Percentiles rank a stretch among this genome's conserved stretches.
Evolutionary conservation across 2,888 invertebrate genomes (phyloP).

Genomic region (Poecilobothrus nobilitatus): DNA sequence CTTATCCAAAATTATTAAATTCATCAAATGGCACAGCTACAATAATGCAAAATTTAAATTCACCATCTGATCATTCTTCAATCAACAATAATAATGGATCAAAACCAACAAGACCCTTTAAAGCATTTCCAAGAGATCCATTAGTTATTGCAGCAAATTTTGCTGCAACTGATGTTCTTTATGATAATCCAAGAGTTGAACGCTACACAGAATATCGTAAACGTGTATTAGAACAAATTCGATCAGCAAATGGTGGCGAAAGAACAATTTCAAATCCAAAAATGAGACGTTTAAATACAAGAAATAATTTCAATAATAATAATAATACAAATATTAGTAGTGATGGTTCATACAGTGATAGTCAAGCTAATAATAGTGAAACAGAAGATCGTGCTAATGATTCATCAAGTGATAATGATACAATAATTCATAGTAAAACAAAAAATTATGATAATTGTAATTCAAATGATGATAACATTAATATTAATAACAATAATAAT

Average conservation of each 20-base stretch:
- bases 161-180: conserved; percentile 45
- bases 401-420: conserved; percentile 38
- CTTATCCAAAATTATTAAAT: conserved; percentile 25
- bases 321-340: conserved; percentile 26
- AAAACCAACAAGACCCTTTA: conserved; percentile 54
- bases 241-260: conserved; percentile 52
- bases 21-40: not conserved
- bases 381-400: conserved; percentile 37
- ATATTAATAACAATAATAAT: conserved; percentile 16
- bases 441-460: not conserved
- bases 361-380: conserved; percentile 32
- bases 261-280: conserved; percentile 56
- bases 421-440: not conserved
- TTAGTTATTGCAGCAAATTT: conserved; percentile 53
- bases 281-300: conserved; percentile 54
- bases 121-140: conserved; percentile 64
- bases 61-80: conserved; percentile 15
- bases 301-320: conserved; percentile 22
- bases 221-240: conserved; percentile 55
- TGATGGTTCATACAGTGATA: conserved; percentile 30
- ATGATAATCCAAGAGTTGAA: conserved; percentile 54
- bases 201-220: conserved; percentile 64
- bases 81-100: conserved; percentile 29
- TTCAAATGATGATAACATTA: conserved; percentile 13
- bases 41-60: not conserved